Evolutionary conservation across 92 coral and sea anemone species (phyloP).

Genomic region (Phymanthus crucifer): DNA sequence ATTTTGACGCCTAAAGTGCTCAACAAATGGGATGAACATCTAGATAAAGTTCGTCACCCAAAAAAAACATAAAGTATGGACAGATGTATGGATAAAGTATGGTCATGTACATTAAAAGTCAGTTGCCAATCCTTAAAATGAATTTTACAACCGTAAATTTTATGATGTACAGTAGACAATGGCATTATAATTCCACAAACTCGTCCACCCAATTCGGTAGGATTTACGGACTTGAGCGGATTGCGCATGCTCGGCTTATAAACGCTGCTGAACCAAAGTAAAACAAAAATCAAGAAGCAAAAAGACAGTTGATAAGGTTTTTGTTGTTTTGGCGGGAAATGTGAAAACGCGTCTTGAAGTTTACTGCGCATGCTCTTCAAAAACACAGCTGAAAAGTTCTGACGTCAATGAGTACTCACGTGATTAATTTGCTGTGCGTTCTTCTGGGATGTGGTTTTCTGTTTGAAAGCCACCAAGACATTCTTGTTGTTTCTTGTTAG

Average conservation of each 20-base stretch:
- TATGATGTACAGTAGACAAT: too few relatives aligned
- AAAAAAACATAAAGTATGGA: too few relatives aligned
- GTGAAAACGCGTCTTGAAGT: neutral
- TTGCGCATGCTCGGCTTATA: neutral
- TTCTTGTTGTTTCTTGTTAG: conserved; percentile 70
- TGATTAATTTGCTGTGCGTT: conserved; percentile 82
- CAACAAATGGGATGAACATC: too few relatives aligned
- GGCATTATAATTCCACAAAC: too few relatives aligned
- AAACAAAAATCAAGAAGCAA: neutral
- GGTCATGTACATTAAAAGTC: too few relatives aligned
- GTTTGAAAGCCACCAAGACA: conserved; percentile 87
- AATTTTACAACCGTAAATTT: too few relatives aligned
- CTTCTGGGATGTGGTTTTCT: conserved; percentile 74
- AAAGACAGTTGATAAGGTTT: too few relatives aligned
- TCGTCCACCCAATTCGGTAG: too few relatives aligned
- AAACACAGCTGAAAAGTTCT: neutral
- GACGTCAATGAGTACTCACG: conserved; percentile 48
- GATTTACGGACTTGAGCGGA: neutral
- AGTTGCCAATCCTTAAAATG: too few relatives aligned
- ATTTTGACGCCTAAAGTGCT: too few relatives aligned
- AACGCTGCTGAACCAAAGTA: neutral
- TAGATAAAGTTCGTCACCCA: too few relatives aligned
- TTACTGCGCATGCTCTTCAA: neutral
- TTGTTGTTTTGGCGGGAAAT: neutral
- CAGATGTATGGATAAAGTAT: too few relatives aligned